phyloP scores from a whole-genome alignment of 2,888 invertebrate species.

The Standfussiana lucernea region DNA sequence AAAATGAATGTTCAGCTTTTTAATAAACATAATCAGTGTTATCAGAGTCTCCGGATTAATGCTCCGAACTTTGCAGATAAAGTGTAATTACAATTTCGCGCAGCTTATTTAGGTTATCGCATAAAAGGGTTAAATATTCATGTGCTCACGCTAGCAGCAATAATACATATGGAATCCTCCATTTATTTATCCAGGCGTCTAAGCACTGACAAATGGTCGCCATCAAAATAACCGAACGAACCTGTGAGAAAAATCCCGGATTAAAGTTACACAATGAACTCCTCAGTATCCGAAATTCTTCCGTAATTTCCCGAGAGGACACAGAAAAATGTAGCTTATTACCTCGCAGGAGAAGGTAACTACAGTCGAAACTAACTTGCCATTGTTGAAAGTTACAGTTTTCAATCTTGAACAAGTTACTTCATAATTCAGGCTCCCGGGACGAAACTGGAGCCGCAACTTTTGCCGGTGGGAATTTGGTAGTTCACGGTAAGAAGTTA shows the following conservation, averaged over 20 bases:
- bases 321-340: conserved; percentile 79
- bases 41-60: conserved; percentile 41
- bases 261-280: conserved; percentile 62
- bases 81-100: conserved; percentile 35
- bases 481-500: conserved; percentile 71
- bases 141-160: conserved; percentile 22
- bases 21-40: conserved; percentile 52
- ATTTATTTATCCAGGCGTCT: conserved; percentile 54
- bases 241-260: conserved; percentile 56
- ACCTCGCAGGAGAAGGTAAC: conserved; percentile 68
- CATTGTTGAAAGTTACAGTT: conserved; percentile 79
- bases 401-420: conserved; percentile 84
- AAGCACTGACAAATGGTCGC: conserved; percentile 51
- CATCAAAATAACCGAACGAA: conserved; percentile 62
- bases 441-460: conserved; percentile 74
- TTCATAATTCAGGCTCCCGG: conserved; percentile 82
- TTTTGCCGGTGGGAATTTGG: conserved; percentile 76
- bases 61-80: conserved; percentile 50
- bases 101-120: conserved; percentile 44
- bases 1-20: conserved; percentile 24
- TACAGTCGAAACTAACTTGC: conserved; percentile 72
- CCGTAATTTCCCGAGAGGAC: conserved; percentile 79
- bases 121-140: conserved; percentile 46
- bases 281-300: conserved; percentile 66
- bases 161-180: conserved; percentile 37